Percentiles rank a stretch among this genome's conserved stretches.
Conservation (phyloP, 92 coral and sea anemone species). For the Porites divaricata region DNA sequence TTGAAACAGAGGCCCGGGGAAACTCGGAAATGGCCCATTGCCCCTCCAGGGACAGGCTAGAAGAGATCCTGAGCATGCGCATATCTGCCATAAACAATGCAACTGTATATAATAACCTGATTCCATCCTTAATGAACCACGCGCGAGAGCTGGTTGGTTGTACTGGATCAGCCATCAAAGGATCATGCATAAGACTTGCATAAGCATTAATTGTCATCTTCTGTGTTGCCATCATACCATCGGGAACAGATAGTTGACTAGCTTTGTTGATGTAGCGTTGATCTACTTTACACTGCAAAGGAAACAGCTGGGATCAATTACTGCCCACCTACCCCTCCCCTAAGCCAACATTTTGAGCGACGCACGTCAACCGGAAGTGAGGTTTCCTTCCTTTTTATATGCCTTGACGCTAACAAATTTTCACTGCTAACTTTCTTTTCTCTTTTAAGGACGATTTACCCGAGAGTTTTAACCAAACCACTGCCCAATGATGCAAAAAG, state of each 20-base stretch:
- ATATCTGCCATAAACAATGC: no score
- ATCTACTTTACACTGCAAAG: constrained; percentile 70
- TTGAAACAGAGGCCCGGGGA: no score
- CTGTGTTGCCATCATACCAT: constrained; percentile 77
- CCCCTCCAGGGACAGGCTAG: background rate
- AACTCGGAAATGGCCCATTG: no score
- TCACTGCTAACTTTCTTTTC: no score
- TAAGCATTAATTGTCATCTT: constrained; percentile 44
- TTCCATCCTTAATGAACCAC: constrained; percentile 55
- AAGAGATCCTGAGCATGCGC: background rate
- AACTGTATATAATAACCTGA: constrained; percentile 32
- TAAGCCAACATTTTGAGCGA: no score
- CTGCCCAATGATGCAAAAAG: no score
- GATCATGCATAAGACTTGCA: constrained; percentile 51
- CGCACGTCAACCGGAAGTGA: no score
- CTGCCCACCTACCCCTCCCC: no score
- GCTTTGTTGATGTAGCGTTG: background rate
- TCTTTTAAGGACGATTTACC: no score
- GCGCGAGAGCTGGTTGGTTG: constrained; percentile 29
- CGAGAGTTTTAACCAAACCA: no score
- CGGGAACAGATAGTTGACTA: constrained; percentile 31
- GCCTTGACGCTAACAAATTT: no score
- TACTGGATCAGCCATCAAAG: constrained; percentile 21
- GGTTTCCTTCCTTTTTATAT: no score
- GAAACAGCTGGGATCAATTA: background rate